Evolutionary conservation across 2,888 invertebrate species (phyloP).

Genomic region (Ctena decussata): DNA sequence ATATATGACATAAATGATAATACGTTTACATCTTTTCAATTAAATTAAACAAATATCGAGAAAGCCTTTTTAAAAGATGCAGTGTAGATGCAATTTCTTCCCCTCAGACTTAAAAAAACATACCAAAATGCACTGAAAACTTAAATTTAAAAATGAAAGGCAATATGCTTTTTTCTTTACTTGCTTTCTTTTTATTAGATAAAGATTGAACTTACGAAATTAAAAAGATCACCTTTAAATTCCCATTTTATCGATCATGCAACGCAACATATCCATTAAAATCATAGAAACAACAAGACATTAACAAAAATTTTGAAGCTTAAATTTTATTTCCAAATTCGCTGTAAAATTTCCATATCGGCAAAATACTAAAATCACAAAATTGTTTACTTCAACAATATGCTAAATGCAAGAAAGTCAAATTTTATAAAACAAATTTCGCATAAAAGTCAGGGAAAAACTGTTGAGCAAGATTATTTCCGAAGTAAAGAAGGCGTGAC

Average conservation of each 20-base stretch:
- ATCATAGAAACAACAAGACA: neutral
- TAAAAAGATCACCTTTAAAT: neutral
- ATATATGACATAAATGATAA: too few relatives aligned
- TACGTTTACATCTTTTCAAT: too few relatives aligned
- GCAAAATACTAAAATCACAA: neutral
- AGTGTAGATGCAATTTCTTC: too few relatives aligned
- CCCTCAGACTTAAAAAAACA: too few relatives aligned
- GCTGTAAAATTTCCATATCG: neutral
- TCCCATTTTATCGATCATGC: neutral
- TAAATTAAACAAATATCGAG: too few relatives aligned
- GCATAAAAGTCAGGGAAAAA: slow-evolving; percentile 8
- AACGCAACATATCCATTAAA: neutral
- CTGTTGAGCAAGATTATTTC: slow-evolving; percentile 4
- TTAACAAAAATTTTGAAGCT: neutral
- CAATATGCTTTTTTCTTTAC: neutral
- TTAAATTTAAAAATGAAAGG: too few relatives aligned
- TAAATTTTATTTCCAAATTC: neutral
- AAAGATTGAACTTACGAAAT: neutral
- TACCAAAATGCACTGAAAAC: too few relatives aligned
- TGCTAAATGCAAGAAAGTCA: neutral
- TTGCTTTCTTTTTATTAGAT: neutral
- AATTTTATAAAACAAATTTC: slow-evolving; percentile 15
- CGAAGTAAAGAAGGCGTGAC: slow-evolving; percentile 9
- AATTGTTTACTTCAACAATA: neutral
- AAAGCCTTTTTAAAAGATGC: too few relatives aligned